These are phyloP conservation scores for Anguilla anguilla DNA, from an alignment of 2,797 vertebrate species.

Conservation along the genomic window DNA sequence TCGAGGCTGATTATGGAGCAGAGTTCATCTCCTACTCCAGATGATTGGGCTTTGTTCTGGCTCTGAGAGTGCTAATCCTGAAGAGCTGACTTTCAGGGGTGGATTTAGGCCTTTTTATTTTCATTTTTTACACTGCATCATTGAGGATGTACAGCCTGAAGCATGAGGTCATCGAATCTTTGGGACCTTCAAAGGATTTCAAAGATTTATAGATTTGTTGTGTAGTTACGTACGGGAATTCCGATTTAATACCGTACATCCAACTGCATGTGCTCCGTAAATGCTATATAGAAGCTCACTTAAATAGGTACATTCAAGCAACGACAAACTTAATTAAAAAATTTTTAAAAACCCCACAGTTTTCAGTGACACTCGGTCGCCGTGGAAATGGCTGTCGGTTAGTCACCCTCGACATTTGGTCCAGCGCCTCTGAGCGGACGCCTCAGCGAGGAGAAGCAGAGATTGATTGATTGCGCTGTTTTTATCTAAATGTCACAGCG, in stretches of 20 bases:
- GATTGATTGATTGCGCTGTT: neutral
- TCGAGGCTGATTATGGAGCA: neutral
- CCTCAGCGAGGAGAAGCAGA: no score
- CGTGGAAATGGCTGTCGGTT: neutral
- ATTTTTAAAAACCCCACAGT: neutral
- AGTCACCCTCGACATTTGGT: neutral
- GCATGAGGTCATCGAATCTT: neutral
- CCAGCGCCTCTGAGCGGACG: neutral
- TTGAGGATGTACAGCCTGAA: neutral
- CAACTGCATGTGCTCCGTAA: neutral
- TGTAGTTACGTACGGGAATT: neutral
- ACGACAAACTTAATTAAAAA: neutral
- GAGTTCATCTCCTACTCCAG: neutral
- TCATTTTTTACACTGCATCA: neutral
- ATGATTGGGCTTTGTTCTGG: neutral
- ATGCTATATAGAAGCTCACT: neutral
- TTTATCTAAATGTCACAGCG: neutral
- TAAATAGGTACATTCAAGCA: no score
- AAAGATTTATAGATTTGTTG: neutral
- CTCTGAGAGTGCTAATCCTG: neutral
- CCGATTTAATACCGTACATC: neutral
- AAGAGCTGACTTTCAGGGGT: neutral
- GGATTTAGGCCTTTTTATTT: no score
- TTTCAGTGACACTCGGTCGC: neutral
- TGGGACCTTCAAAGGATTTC: neutral